Conservation (phyloP, 1,140 invertebrate genomes). For the Meloidogyne floridensis region DNA sequence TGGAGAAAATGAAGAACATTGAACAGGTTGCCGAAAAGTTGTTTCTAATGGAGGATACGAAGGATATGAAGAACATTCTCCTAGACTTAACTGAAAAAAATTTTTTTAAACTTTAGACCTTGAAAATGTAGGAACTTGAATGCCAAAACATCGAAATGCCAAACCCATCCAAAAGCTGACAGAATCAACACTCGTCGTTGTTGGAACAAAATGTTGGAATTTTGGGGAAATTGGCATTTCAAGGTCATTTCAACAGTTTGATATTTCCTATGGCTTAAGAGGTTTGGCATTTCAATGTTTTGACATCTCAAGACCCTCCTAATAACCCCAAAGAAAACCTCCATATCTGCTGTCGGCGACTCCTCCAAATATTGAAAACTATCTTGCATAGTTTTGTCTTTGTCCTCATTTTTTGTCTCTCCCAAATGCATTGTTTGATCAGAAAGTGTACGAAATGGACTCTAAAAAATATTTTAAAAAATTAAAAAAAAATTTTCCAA, state of each 20-base stretch:
- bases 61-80: neutral
- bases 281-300: no score
- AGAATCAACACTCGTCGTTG: no score
- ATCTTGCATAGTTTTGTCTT: neutral
- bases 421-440: constrained; percentile 8
- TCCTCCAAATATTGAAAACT: neutral
- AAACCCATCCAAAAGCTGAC: no score
- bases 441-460: constrained; percentile 4
- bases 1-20: neutral
- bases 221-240: no score
- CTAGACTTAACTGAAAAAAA: constrained; percentile 5
- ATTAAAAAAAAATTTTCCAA: neutral
- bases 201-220: no score
- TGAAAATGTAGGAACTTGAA: no score
- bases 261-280: no score
- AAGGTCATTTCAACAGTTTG: no score
- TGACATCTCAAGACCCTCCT: no score
- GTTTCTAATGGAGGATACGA: neutral
- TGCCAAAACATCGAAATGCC: no score
- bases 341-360: neutral
- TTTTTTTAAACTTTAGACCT: no score
- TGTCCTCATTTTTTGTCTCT: neutral
- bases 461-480: neutral
- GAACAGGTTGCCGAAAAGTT: neutral
- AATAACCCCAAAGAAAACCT: neutral